Base-by-base conservation (phyloP, 2,113 vertebrate species). In the Rhadina sibilatrix region DNA sequence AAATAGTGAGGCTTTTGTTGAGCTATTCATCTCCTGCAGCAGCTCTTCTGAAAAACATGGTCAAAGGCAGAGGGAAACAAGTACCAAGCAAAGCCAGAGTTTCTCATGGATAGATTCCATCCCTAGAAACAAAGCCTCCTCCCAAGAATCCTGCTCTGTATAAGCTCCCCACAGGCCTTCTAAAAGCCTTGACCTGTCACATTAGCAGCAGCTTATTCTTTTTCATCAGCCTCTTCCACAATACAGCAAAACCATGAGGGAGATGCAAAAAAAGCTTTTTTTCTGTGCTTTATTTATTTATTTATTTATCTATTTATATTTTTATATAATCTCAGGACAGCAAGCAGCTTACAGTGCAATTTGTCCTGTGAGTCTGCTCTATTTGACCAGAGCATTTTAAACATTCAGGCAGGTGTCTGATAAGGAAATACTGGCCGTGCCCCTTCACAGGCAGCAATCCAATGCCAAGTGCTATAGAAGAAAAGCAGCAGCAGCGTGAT, bases 1-100 rank as follows among this genome's bases (percentile, higher is more conserved):
- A 97, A 96, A 96, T 94, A 96, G 93, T 90, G 93, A 96, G 85
- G 93, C 93, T 96, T 97, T 97, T 96, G 96, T 97, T 97, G 86
- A 69, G 92, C 93, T 96, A 96, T 97, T 97, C 93, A 95, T 96
- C 92, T 95, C 92, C 88, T 90, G 96, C 96, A 96, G 83, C 94
- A 95, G 92, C 88, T 88, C 86, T 89, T 97, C 94, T 96, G 92
- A 97, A 97, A 96, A 97, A 95, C 96, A 96, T 92, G 93, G 96
- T 93, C 93, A 96, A 94, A 94, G 92, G 94, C 94, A 93, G 90
- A 89, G 86, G 53, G 93, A 91, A 96, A 96, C 94, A 95, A 96
- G 92, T 61, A 95, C 88, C 88, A 78, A 89, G 96, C 57, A 93
- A 96, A 94, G 96, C 76, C 90, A 92, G 93, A 96, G 93, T 96